Base-by-base conservation (phyloP, 1,140 invertebrate species). In the Medauroidea extradentata region DNA sequence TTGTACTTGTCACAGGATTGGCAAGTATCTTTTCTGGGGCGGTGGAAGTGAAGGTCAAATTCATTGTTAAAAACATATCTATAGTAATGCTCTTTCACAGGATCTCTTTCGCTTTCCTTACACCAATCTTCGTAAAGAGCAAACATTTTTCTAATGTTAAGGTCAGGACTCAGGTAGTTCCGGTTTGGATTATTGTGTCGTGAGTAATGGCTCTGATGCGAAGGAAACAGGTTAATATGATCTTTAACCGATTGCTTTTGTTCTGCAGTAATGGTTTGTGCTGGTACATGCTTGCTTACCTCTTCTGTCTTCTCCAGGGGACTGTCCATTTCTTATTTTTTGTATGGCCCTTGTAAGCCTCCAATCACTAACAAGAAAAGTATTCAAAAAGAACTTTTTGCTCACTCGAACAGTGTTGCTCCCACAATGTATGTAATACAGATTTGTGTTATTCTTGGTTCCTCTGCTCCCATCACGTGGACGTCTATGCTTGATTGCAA, bases 61-160 rank as follows among this genome's bases (percentile, higher is more conserved):
- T 54, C 21, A 24, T 19, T 54, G 24, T 59, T 53, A 8, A 54
- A 59, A 29, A 58, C 18, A 34, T 18, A n/a, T 23, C 38, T n/a
- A 21, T 44, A 59, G 34, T 23, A 59, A 18, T 53, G 42, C n/a
- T 54, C 52, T 53, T 54, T 60, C 14, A 54, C 50, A 54, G 56
- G 43, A 23, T 38, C 46, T 18, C 25, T 18, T 57, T 57, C 3
- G n/a, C 42, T 57, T 57, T 49, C 42, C 19, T 11, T 8, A 49
- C 55, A 49, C 42, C 42, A 49, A 19, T 48, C 55, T 27, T 24
- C 23, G 24, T 57, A 57, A 24, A 57, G 16, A 11, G n/a, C 11
- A 21, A 18, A 57, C 39, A 57, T 57, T 49, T 57, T 7, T 21
- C 18, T 25, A 49, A 57, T 57, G 21, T 58, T 58, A 16, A 34